These are phyloP conservation scores for Balearica regulorum DNA, from an alignment of 2,797 vertebrate species.

Conservation along the genomic window DNA sequence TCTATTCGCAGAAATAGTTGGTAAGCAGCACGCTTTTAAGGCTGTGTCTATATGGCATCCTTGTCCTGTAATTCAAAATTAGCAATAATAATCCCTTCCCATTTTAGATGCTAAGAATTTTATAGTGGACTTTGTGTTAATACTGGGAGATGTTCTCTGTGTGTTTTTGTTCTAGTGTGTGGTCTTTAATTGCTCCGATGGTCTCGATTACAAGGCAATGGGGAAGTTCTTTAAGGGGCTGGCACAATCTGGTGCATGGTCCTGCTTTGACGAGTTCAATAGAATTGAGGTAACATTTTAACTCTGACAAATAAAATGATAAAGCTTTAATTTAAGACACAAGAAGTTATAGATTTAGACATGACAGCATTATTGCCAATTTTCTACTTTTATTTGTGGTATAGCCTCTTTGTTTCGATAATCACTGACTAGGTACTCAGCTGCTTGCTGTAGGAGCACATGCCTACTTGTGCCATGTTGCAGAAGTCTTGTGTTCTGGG, in stretches of 20 bases:
- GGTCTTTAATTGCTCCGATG: conserved; percentile 95
- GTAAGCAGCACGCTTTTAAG: neutral
- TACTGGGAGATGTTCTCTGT: neutral
- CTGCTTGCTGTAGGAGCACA: neutral
- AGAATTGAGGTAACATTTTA: conserved; percentile 86
- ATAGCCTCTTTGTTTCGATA: neutral
- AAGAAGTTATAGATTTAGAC: neutral
- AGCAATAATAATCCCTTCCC: neutral
- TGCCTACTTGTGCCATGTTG: neutral
- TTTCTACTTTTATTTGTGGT: neutral
- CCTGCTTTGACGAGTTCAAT: conserved; percentile 96
- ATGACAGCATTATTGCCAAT: neutral
- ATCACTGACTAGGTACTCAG: neutral
- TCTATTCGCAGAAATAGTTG: neutral
- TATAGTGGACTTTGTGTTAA: neutral
- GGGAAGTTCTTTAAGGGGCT: conserved; percentile 96
- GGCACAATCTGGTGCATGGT: conserved; percentile 92
- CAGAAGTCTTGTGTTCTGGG: neutral
- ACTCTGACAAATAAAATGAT: neutral
- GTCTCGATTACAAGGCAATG: conserved; percentile 95
- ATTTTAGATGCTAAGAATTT: neutral
- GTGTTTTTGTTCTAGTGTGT: conserved; percentile 80
- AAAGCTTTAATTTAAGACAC: neutral
- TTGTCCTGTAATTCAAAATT: neutral
- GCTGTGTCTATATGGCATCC: neutral